Base-by-base conservation (phyloP, 2,888 invertebrate species). In the Morpho helenor region DNA sequence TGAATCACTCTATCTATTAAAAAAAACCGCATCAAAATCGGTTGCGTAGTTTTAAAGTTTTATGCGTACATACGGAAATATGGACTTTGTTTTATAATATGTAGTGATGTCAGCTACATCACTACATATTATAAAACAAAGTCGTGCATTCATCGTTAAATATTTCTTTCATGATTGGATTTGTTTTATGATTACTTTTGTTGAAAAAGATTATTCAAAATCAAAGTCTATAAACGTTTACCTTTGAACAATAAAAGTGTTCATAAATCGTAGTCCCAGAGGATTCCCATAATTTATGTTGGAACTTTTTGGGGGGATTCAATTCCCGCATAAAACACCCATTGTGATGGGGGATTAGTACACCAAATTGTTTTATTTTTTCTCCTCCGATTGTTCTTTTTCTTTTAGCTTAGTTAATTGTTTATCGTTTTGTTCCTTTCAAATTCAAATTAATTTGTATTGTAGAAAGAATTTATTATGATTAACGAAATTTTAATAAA, bases 161-260 rank as follows among this genome's bases (percentile, higher is more conserved):
- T 16, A 16, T 16, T 16, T 16, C 16, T 16, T 16, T 16, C 16
- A 16, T 16, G 16, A 16, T 16, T 16, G 1, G 16, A 16, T 16
- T 31, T 5, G 10, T 43, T 43, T 31, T 10, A 40, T 40, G 10
- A 49, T 7, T 8, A 3, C 16, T 47, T 22, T 23, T 16, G 47
- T 23, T 16, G 16, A 53, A 48, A 42, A 31, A 31, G 31, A 31
- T 31, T 31, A 31, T 31, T 31, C 31, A 31, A 31, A 31, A 51
- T 52, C 55, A 55, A 59, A 60, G 52, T 60, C 56, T 60, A 42
- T 56, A 60, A 52, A 43, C 50, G 52, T 68, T 60, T 68, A 66
- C 67, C 67, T 68, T 67, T 70, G 67, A 73, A 70, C 72, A 74
- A 75, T 75, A 68, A 73, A 73, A 71, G 69, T 73, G 68, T 69